A percentile compares a stretch with the other conserved stretches of the same genome.
These are phyloP conservation scores for Poecilus cupreus DNA, from an alignment of 2,888 invertebrate species.

Conservation along the genomic window DNA sequence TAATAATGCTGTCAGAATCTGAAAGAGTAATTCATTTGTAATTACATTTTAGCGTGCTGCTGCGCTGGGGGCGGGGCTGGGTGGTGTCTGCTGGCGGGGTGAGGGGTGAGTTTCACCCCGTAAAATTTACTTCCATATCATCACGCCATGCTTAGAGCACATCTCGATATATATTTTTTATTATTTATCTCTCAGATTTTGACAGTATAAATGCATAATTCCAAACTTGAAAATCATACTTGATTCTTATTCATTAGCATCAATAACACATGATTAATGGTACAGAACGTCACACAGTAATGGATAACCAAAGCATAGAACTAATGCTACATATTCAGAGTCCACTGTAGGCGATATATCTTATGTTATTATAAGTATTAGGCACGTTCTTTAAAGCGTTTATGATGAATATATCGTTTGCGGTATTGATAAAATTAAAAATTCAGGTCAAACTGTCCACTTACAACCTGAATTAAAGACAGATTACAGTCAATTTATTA, in stretches of 20 bases:
- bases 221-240: background rate
- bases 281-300: background rate
- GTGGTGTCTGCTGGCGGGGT: background rate
- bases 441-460: constrained; percentile 40
- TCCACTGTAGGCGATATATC: background rate
- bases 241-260: constrained; percentile 5
- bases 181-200: no score
- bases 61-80: constrained; percentile 62
- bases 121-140: no score
- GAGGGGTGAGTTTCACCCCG: no score
- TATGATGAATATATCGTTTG: constrained; percentile 39
- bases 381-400: background rate
- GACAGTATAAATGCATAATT: no score
- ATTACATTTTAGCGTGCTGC: constrained; percentile 70
- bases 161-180: no score
- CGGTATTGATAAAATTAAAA: constrained; percentile 25
- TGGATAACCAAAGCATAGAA: background rate
- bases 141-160: no score
- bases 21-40: constrained; percentile 69
- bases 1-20: constrained; percentile 69
- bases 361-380: constrained; percentile 23
- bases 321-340: constrained; percentile 37
- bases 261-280: constrained; percentile 24
- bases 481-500: constrained; percentile 21
- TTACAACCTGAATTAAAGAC: constrained; percentile 27